phyloP scores from a whole-genome alignment of 2,113 vertebrate genomes.

The Aldabrachelys gigantea region DNA sequence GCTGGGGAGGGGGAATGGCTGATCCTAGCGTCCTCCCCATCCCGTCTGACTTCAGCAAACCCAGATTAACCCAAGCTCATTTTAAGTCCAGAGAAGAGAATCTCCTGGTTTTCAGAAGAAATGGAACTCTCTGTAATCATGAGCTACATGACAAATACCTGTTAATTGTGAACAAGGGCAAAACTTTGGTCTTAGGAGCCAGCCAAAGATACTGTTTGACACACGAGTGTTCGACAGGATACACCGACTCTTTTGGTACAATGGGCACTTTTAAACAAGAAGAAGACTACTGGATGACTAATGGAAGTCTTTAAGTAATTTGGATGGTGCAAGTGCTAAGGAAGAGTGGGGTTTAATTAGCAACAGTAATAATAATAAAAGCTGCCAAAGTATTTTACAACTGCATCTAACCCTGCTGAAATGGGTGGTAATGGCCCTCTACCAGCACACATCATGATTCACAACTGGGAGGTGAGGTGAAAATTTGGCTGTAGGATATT shows the following conservation, averaged over 20 bases:
- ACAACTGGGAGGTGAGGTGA: background rate
- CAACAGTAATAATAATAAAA: rapidly evolving
- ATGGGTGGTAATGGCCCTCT: background rate
- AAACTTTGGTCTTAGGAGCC: background rate
- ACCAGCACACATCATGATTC: background rate
- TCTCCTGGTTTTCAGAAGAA: background rate
- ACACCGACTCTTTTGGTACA: background rate
- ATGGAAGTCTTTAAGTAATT: background rate
- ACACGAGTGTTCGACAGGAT: background rate
- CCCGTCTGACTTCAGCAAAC: background rate
- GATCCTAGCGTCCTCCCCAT: background rate
- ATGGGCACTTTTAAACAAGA: background rate
- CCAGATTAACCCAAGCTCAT: background rate
- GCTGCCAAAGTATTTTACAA: background rate
- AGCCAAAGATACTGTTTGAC: background rate
- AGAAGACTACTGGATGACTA: background rate
- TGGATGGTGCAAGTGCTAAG: background rate
- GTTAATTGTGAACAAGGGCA: background rate
- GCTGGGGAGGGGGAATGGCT: background rate
- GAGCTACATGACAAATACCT: background rate
- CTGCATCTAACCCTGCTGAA: rapidly evolving
- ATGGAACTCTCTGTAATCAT: background rate
- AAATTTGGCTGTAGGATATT: background rate
- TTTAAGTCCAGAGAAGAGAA: background rate
- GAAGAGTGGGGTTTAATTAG: background rate